Conservation (phyloP, 2,888 invertebrate genomes). For the Dasypolia templi region DNA sequence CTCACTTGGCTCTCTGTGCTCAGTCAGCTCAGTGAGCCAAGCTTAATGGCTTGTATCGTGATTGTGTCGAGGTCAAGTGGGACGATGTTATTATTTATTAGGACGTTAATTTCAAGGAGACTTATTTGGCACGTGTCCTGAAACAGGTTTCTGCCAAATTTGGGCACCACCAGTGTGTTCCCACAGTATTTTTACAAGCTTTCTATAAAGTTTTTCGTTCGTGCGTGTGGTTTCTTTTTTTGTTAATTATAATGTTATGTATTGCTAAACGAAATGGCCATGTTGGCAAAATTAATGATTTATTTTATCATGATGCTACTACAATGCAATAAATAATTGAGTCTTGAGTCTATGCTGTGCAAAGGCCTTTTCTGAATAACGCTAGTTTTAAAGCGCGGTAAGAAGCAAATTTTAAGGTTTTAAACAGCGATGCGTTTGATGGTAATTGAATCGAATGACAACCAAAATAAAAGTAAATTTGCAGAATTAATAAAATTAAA, state of each 20-base stretch:
- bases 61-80: conserved; percentile 20
- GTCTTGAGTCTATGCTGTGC: too few relatives aligned
- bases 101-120: conserved; percentile 31
- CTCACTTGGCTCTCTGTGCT: conserved; percentile 21
- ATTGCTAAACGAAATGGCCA: background rate
- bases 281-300: background rate
- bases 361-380: background rate
- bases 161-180: background rate
- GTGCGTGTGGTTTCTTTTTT: background rate
- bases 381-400: too few relatives aligned
- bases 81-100: conserved; percentile 42
- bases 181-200: background rate
- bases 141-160: conserved; percentile 15
- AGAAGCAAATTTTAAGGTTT: too few relatives aligned
- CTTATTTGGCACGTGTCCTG: conserved; percentile 33
- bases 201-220: background rate
- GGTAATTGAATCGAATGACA: too few relatives aligned
- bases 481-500: too few relatives aligned
- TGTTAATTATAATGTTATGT: background rate
- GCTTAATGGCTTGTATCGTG: conserved; percentile 25
- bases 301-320: background rate
- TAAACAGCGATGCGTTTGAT: too few relatives aligned
- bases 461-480: too few relatives aligned
- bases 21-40: conserved; percentile 15
- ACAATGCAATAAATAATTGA: background rate